These are phyloP conservation scores for Apodemus speciosus DNA, from an alignment of 2,113 vertebrate genomes.

Conservation along the genomic window DNA sequence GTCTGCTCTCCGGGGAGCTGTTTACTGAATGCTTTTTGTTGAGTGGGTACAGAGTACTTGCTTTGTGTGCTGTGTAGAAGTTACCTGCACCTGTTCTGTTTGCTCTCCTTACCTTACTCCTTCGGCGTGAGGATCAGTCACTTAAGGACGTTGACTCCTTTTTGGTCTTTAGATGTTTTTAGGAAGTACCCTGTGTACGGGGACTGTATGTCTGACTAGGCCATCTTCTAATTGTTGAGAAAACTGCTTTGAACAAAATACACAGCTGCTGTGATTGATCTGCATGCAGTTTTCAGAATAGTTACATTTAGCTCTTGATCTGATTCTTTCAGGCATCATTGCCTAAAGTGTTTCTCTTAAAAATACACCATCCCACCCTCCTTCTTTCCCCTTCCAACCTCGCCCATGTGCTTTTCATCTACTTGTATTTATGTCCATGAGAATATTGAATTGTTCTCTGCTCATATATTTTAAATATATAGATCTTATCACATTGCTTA, in stretches of 20 bases:
- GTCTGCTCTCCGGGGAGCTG: neutral
- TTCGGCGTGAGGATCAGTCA: neutral
- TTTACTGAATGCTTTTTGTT: neutral
- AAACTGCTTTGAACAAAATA: constrained; percentile 12
- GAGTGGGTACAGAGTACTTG: neutral
- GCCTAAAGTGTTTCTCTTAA: neutral
- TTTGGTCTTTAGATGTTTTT: neutral
- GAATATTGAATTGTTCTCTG: constrained; percentile 31
- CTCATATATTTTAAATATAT: constrained; percentile 34
- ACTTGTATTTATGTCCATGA: constrained; percentile 32
- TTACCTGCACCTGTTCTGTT: neutral
- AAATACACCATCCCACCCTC: neutral
- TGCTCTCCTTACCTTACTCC: neutral
- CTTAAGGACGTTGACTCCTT: neutral
- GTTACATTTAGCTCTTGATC: neutral
- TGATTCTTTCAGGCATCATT: neutral
- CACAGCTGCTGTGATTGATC: neutral
- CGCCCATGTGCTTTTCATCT: neutral
- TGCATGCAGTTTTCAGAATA: neutral
- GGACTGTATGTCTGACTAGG: neutral
- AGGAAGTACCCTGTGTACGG: neutral
- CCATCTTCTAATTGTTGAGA: neutral
- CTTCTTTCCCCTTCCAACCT: too few species aligned
- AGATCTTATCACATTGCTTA: neutral
- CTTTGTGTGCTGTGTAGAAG: neutral